Conservation (phyloP, 1,140 invertebrate species). For the Plodia interpunctella region DNA sequence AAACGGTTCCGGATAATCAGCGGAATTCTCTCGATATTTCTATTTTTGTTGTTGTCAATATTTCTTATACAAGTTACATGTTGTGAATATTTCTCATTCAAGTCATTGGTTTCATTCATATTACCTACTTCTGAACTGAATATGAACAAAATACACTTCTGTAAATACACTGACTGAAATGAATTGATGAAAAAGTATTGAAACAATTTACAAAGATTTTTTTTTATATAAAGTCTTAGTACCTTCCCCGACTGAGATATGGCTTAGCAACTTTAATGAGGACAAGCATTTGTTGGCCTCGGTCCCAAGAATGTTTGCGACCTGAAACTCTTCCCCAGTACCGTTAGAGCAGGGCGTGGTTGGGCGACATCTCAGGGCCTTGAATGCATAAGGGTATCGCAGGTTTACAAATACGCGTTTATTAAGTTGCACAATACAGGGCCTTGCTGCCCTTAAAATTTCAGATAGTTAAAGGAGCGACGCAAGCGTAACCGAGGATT, state of each 20-base stretch:
- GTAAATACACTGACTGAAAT: no score
- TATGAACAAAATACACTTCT: no score
- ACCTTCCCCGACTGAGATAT: slow-evolving; percentile 36
- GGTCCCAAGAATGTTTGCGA: slow-evolving; percentile 49
- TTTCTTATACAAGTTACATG: not conserved
- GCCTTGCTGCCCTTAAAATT: no score
- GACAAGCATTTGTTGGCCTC: slow-evolving; percentile 35
- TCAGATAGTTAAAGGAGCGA: no score
- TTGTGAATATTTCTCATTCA: not conserved
- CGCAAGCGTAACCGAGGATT: no score
- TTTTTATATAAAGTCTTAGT: slow-evolving; percentile 8
- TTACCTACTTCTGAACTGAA: not conserved
- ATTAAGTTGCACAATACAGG: no score
- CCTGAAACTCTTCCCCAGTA: slow-evolving; percentile 57
- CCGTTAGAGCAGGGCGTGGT: no score
- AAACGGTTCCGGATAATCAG: not conserved
- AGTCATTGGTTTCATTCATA: not conserved
- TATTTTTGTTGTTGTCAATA: not conserved
- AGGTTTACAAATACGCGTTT: no score
- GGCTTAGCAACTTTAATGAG: slow-evolving; percentile 52
- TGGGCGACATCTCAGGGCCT: no score
- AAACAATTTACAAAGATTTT: not conserved
- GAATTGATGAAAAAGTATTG: not conserved
- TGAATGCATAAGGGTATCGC: no score
- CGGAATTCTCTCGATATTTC: not conserved